Evolutionary conservation across 2,888 invertebrate genomes (phyloP), one percentile per base, ranked within the genome.

Genomic region (Liposcelis brunnea): DNA sequence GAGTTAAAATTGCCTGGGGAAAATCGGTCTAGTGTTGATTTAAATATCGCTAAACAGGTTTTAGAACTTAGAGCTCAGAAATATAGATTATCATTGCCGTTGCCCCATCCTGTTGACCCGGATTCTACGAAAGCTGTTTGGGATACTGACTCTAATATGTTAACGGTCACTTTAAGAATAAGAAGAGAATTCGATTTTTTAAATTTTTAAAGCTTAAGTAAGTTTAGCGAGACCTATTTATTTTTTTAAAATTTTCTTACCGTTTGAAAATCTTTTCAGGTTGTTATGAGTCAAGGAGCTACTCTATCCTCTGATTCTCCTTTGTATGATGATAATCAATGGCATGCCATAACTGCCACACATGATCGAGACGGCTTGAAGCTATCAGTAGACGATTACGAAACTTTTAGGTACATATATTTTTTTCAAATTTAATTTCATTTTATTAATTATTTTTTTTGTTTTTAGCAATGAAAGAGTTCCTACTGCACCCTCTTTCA

Each of bases 291-390:
- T n/a, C n/a, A n/a, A n/a, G n/a, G n/a, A n/a, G n/a, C n/a, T n/a
- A n/a, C n/a, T n/a, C n/a, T n/a, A n/a, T n/a, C 80, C 0, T 73
- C 71, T 2, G 61, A 71, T 42, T 64, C 48, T 10, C 58, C 59
- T 2, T 66, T 63, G n/a, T 85, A 84, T 61, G 83, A 86, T 59
- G 94, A 97, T 64, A 84, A 83, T 15, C 77, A 82, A 55, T 95
- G 95, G 90, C 95, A 97, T 65, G 90, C 87, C 12, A 81, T 95
- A 5, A 83, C 86, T 0, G 82, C 89, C 4, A 78, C 78, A 2
- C 86, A 89, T 57, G 75, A 77, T 54, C 66, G 68, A 26, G 66
- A 68, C 26, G 43, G 42, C 3, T 65, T 94, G 26, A 65, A 75
- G 43, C 68, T 95, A 8, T 80, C 84, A 47, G 79, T 91, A 31